Conservation (phyloP, 2,113 vertebrate species). For the Brienomyrus brachyistius region DNA sequence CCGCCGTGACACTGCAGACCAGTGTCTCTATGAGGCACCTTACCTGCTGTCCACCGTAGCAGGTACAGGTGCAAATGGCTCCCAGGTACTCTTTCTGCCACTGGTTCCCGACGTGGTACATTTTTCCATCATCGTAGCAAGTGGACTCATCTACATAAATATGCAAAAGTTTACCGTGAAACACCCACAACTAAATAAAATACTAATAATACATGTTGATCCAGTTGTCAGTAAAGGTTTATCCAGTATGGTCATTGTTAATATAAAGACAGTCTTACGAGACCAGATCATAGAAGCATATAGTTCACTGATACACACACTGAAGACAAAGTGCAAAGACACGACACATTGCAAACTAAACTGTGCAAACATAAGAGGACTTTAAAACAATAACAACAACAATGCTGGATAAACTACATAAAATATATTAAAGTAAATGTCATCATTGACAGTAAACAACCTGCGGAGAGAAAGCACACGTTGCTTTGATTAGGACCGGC, state of each 20-base stretch:
- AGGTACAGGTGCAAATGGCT: constrained; percentile 92
- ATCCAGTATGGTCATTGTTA: neutral
- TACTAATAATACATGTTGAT: neutral
- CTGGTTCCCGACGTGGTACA: constrained; percentile 88
- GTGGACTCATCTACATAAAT: constrained; percentile 77
- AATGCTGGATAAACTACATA: neutral
- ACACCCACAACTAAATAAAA: neutral
- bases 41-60: constrained; percentile 91
- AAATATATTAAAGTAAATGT: neutral
- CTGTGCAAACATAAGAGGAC: neutral
- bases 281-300: neutral
- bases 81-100: constrained; percentile 98
- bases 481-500: neutral
- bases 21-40: neutral
- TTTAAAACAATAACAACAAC: neutral
- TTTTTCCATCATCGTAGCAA: constrained; percentile 88
- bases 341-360: neutral
- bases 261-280: neutral
- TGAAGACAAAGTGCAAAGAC: neutral
- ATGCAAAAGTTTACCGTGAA: constrained; percentile 13
- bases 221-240: neutral
- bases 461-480: neutral
- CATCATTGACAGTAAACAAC: neutral
- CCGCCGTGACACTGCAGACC: neutral
- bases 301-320: neutral